Conservation (phyloP, 1,140 invertebrate species). For the Drosophila tsacasi region DNA sequence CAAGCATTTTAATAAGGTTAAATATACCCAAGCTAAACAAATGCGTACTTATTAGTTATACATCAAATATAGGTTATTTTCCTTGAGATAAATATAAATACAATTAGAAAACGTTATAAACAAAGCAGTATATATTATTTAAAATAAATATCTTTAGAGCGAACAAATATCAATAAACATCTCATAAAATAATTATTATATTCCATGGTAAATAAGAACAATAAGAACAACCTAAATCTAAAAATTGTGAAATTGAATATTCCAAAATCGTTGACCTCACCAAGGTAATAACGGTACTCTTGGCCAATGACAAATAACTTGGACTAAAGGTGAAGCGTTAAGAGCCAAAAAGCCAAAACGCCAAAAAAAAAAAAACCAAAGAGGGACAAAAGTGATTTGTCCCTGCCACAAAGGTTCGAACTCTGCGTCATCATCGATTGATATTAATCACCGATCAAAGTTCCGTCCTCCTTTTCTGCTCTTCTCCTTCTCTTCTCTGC, state of each 20-base stretch:
- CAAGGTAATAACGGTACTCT: conserved; percentile 45
- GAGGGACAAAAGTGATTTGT: conserved; percentile 18
- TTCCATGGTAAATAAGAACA: no score
- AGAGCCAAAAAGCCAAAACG: neutral
- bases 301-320: conserved; percentile 73
- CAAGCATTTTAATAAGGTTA: no score
- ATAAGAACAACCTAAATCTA: neutral
- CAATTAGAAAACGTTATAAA: no score
- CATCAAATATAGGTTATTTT: no score
- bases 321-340: conserved; percentile 9
- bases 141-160: no score
- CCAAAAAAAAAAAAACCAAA: neutral
- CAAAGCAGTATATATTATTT: no score
- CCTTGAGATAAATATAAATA: no score
- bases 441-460: conserved; percentile 64
- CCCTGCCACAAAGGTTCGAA: conserved; percentile 11
- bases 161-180: no score
- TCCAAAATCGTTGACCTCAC: conserved; percentile 1
- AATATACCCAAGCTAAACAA: no score
- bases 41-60: no score
- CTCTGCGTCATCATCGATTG: conserved; percentile 51
- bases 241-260: neutral
- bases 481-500: neutral
- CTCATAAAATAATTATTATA: neutral
- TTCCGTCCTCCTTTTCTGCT: neutral